Conservation (phyloP, 2,888 invertebrate species). For the Phortica okadai region DNA sequence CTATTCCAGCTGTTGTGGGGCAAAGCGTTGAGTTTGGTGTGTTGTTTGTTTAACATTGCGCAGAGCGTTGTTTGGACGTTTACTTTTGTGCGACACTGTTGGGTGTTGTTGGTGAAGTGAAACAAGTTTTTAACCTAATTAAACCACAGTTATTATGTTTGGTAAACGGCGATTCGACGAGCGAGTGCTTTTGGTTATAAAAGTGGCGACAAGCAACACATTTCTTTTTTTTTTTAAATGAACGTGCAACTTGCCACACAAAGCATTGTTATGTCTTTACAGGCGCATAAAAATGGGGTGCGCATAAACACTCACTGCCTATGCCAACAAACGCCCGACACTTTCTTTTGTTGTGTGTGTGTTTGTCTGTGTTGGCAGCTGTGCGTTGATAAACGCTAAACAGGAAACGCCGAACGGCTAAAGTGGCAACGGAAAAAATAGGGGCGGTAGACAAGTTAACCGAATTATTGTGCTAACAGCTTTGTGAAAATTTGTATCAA, state of each 20-base stretch:
- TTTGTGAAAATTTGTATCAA: no score
- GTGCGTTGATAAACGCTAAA: conserved; percentile 19
- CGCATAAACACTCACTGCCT: not conserved
- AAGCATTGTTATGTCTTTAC: no score
- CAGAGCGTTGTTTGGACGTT: not conserved
- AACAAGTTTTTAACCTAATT: conserved; percentile 64
- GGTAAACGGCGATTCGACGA: conserved; percentile 1
- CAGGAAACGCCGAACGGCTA: not conserved
- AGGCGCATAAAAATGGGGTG: no score
- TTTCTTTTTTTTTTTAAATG: not conserved
- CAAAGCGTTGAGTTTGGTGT: not conserved
- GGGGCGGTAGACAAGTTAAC: not conserved
- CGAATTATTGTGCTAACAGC: not conserved
- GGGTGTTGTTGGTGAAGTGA: not conserved
- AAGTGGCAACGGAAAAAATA: not conserved
- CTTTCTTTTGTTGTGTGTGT: not conserved
- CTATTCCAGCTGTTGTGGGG: not conserved
- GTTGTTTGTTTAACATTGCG: conserved; percentile 17
- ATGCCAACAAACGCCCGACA: not conserved
- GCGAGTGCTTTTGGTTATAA: not conserved
- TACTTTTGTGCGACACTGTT: not conserved
- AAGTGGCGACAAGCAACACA: not conserved
- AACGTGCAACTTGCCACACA: not conserved
- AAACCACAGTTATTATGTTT: conserved; percentile 54
- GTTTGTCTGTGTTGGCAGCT: not conserved